Evolutionary conservation across 2,797 vertebrate genomes (phyloP).

Genomic region (Limnodromus scolopaceus): DNA sequence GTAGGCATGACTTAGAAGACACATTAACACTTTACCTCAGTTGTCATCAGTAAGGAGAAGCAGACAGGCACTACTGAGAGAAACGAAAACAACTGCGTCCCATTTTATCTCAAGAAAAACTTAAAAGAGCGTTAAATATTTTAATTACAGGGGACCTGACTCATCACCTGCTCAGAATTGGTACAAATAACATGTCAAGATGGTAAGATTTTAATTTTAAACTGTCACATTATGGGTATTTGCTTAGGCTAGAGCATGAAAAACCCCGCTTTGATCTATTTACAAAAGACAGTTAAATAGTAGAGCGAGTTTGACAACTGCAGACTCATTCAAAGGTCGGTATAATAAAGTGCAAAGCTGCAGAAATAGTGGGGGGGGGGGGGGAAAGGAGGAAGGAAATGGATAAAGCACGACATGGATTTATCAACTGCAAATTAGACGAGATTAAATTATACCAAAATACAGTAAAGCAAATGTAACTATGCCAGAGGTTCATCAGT

Average conservation of each 20-base stretch:
- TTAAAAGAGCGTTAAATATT: neutral
- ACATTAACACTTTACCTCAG: neutral
- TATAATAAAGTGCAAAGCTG: neutral
- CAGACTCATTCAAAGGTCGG: neutral
- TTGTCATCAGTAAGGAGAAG: neutral
- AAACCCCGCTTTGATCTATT: neutral
- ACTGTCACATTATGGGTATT: slow-evolving; percentile 27
- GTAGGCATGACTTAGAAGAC: neutral
- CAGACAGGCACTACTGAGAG: neutral
- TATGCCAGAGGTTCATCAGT: neutral
- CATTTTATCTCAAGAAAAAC: neutral
- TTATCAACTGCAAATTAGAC: neutral
- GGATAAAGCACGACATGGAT: neutral
- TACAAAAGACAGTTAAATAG: slow-evolving; percentile 27
- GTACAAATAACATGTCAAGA: slow-evolving; percentile 7
- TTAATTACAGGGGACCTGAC: slow-evolving; percentile 37
- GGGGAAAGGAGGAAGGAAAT: neutral
- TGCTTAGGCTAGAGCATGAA: neutral
- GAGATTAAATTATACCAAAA: neutral
- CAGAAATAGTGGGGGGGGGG: neutral
- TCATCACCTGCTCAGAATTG: neutral
- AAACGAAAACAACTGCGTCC: neutral
- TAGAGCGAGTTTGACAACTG: neutral
- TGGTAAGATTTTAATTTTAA: slow-evolving; percentile 7
- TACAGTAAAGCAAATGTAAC: neutral